phyloP scores from a whole-genome alignment of 2,797 vertebrate genomes.

The Muscicapa comitata region DNA sequence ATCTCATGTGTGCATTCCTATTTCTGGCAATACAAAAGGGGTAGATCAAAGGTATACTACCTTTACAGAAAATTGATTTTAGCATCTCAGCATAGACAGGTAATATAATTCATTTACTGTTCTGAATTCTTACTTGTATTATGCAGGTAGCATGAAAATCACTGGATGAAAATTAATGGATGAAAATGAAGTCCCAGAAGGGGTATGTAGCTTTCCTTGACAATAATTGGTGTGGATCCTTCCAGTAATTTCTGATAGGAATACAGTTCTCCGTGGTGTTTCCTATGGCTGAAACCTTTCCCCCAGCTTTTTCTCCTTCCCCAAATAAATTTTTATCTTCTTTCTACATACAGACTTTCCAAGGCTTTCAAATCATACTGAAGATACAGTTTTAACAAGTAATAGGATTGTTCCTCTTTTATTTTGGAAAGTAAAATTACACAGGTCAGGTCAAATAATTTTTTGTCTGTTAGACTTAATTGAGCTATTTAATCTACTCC shows the following conservation, averaged over 20 bases:
- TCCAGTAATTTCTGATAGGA: not conserved
- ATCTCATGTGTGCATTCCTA: not conserved
- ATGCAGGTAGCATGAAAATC: not conserved
- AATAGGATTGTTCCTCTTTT: not conserved
- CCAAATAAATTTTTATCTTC: not conserved
- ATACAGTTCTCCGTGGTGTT: not conserved
- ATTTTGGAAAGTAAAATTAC: not conserved
- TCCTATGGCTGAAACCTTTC: not conserved
- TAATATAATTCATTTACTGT: constrained; percentile 14
- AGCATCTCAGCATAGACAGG: not conserved
- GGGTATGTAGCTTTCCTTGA: not conserved
- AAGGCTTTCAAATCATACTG: not conserved
- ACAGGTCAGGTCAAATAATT: not conserved
- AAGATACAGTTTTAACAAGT: not conserved
- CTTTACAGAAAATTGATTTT: constrained; percentile 26
- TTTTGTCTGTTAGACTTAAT: not conserved
- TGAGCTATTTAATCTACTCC: not conserved
- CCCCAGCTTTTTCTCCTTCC: not conserved
- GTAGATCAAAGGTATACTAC: constrained; percentile 18
- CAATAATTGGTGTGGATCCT: not conserved
- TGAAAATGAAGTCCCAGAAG: not conserved
- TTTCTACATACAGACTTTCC: not conserved
- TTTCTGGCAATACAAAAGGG: constrained; percentile 29
- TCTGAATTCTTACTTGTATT: not conserved
- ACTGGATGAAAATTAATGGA: not conserved